Conservation (phyloP, 2,797 vertebrate species). For the Sus cebifrons region DNA sequence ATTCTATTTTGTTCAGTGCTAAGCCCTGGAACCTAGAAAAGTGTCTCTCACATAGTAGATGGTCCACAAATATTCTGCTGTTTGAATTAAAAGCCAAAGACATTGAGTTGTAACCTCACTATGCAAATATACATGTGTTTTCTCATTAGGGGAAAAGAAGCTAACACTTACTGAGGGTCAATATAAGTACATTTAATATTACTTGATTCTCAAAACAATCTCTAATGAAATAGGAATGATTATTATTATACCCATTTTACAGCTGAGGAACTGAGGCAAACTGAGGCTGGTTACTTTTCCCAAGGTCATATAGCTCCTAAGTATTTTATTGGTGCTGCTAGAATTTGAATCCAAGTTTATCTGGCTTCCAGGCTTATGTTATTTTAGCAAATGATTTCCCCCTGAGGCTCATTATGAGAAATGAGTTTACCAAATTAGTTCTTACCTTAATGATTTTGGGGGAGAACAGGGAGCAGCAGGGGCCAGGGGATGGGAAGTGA, state of each 20-base stretch:
- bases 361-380: neutral
- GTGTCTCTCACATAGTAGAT: neutral
- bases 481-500: neutral
- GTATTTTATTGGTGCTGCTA: neutral
- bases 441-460: neutral
- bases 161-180: neutral
- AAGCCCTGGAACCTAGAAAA: neutral
- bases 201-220: conserved; percentile 16
- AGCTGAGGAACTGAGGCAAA: neutral
- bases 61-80: neutral
- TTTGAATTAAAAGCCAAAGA: conserved; percentile 4
- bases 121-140: neutral
- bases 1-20: conserved; percentile 14
- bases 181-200: neutral
- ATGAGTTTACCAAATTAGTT: conserved; percentile 53
- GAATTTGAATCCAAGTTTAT: conserved; percentile 51
- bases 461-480: neutral
- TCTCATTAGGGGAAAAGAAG: neutral
- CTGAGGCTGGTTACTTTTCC: neutral
- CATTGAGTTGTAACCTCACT: neutral
- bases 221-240: neutral
- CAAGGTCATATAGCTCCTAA: neutral
- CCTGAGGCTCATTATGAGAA: conserved; percentile 19
- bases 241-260: neutral
- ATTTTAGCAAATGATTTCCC: neutral